These are phyloP conservation scores for Leptestheria dahalacensis DNA, from an alignment of 1,140 invertebrate species.

Conservation along the genomic window DNA sequence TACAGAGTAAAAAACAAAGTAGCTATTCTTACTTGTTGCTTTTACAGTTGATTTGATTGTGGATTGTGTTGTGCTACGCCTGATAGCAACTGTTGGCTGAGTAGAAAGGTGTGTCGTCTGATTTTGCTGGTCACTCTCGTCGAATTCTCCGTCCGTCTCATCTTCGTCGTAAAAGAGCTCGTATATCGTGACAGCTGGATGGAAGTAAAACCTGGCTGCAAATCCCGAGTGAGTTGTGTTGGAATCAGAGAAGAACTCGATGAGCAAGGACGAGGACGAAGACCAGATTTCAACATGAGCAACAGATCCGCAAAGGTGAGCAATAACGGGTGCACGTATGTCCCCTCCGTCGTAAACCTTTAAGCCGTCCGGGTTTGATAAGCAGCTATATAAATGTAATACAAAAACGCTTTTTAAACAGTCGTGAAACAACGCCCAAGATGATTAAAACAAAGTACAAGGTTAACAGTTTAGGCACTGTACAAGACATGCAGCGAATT, in stretches of 20 bases:
- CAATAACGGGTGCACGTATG: conserved; percentile 46
- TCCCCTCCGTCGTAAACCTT: conserved; percentile 57
- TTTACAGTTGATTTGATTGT: neutral
- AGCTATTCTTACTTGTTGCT: neutral
- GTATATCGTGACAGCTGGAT: conserved; percentile 5
- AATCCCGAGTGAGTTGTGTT: conserved; percentile 18
- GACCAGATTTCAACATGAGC: conserved; percentile 47
- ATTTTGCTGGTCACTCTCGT: conserved; percentile 1
- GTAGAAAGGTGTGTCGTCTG: neutral
- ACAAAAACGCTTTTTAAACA: neutral
- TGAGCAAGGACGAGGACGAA: conserved; percentile 3
- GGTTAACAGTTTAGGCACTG: no score
- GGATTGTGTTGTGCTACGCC: neutral
- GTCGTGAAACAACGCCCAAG: neutral
- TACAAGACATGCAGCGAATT: no score
- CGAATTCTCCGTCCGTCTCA: conserved; percentile 4
- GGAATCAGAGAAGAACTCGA: conserved; percentile 17
- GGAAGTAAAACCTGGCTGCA: conserved; percentile 15
- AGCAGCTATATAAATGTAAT: conserved; percentile 44
- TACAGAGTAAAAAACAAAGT: neutral
- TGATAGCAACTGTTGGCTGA: neutral
- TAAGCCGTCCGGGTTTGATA: conserved; percentile 63
- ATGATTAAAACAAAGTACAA: neutral
- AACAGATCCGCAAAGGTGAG: conserved; percentile 61
- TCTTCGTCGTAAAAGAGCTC: conserved; percentile 6